A percentile compares a stretch with the other conserved stretches of the same genome.
Evolutionary conservation across 1,140 invertebrate genomes (phyloP).

Genomic region (Marisa cornuarietis): DNA sequence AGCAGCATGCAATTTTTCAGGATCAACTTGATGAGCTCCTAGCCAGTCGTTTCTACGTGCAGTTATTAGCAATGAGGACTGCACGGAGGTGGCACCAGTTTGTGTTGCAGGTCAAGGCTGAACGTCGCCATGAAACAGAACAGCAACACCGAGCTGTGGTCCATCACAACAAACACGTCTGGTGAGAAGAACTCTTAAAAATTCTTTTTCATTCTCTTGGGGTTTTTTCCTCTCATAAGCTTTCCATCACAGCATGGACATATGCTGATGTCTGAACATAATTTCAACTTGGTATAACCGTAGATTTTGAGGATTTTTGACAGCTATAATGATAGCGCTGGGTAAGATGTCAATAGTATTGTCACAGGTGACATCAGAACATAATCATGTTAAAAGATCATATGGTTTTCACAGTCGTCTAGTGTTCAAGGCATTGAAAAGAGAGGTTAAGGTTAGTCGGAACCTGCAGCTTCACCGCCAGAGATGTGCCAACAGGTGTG

Average conservation of each 20-base stretch:
- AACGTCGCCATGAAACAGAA: slow-evolving; percentile 17
- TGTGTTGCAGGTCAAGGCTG: slow-evolving; percentile 12
- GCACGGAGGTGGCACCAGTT: slow-evolving; percentile 19
- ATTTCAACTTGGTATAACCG: too few relatives aligned
- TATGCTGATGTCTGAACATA: too few relatives aligned
- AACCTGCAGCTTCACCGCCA: slow-evolving; percentile 14
- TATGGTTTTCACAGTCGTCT: slow-evolving; percentile 1
- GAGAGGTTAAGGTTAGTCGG: slow-evolving; percentile 15
- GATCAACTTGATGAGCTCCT: slow-evolving; percentile 12
- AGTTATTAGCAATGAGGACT: slow-evolving; percentile 11
- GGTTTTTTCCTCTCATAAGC: neutral
- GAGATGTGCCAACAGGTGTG: slow-evolving; percentile 15
- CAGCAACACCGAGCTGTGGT: slow-evolving; percentile 12
- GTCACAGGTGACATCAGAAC: neutral
- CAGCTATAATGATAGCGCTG: neutral
- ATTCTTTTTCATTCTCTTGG: neutral
- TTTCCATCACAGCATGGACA: too few relatives aligned
- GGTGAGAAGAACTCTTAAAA: neutral
- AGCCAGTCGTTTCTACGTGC: slow-evolving; percentile 17
- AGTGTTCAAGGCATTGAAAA: slow-evolving; percentile 17
- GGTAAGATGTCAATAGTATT: neutral
- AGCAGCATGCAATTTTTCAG: neutral
- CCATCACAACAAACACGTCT: slow-evolving; percentile 25
- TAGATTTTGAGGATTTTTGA: too few relatives aligned
- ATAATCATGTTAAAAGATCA: neutral